Percentiles rank a stretch among this genome's conserved stretches.
Evolutionary conservation across 2,113 vertebrate genomes (phyloP).

Genomic region (Nerophis ophidion): DNA sequence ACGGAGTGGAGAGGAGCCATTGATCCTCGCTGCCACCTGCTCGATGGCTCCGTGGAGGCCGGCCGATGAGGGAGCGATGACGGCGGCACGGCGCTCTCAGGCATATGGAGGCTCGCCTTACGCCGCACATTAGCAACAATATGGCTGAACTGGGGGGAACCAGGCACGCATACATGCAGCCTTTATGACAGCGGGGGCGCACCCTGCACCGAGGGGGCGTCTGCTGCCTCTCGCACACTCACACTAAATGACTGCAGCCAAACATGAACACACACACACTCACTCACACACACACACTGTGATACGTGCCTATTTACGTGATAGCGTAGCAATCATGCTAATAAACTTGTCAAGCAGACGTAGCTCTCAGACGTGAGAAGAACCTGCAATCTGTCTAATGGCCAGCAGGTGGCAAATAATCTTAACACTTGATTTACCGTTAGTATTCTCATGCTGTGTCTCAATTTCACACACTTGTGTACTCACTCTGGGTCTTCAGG

Average conservation of each 20-base stretch:
- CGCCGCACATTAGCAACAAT: constrained; percentile 54
- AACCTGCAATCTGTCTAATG: no score
- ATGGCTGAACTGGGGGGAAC: constrained; percentile 46
- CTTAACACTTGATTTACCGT: no score
- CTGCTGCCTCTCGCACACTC: not conserved
- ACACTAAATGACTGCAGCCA: not conserved
- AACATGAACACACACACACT: no score
- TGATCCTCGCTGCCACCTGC: constrained; percentile 65
- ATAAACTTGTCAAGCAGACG: no score
- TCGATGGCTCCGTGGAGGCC: constrained; percentile 52
- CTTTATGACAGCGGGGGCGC: constrained; percentile 39
- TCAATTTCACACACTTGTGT: no score
- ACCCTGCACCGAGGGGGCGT: constrained; percentile 13
- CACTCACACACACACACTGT: not conserved
- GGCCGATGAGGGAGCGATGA: constrained; percentile 50
- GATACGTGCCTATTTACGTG: no score
- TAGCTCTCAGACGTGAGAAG: no score
- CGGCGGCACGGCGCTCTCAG: constrained; percentile 41
- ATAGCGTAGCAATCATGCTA: no score
- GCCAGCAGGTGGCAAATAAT: no score
- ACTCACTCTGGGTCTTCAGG: no score
- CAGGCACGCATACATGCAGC: constrained; percentile 33
- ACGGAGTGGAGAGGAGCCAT: constrained; percentile 46
- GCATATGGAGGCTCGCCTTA: constrained; percentile 64
- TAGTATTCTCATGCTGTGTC: no score